These are phyloP conservation scores for Sorex maritimensis DNA, from an alignment of 2,797 vertebrate genomes.

Conservation along the genomic window DNA sequence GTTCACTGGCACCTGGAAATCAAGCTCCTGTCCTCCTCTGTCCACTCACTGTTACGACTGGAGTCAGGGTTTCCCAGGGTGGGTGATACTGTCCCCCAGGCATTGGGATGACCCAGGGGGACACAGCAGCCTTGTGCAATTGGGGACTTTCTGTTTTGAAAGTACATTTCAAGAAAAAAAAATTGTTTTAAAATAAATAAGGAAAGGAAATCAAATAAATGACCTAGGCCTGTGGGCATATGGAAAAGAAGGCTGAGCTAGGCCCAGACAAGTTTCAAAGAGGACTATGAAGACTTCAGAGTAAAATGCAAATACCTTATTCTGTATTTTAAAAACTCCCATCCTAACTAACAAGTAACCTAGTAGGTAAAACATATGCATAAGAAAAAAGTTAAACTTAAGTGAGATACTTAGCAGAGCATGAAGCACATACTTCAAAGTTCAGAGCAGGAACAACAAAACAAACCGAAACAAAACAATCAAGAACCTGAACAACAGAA, in stretches of 20 bases:
- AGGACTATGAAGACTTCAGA: slow-evolving; percentile 36
- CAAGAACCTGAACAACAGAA: neutral
- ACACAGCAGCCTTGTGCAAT: no score
- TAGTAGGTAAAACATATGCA: neutral
- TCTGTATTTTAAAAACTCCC: slow-evolving; percentile 17
- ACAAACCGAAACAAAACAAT: neutral
- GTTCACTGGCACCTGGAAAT: no score
- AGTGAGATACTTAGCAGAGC: slow-evolving; percentile 15
- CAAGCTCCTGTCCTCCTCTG: no score
- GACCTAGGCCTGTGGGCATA: neutral
- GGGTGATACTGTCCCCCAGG: no score
- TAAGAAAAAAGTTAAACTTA: neutral
- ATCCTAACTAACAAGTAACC: slow-evolving; percentile 4
- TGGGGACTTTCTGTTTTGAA: no score
- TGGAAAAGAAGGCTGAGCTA: neutral
- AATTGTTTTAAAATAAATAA: no score
- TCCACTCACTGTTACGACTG: no score
- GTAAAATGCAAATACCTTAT: slow-evolving; percentile 34
- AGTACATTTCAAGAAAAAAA: neutral
- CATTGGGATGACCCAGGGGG: no score
- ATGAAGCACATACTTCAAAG: neutral
- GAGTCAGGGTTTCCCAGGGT: no score
- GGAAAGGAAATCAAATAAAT: neutral
- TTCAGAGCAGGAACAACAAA: slow-evolving; percentile 8
- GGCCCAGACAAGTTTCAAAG: neutral